phyloP scores from a whole-genome alignment of 2,113 vertebrate genomes.

The Phylloscopus trochiloides region DNA sequence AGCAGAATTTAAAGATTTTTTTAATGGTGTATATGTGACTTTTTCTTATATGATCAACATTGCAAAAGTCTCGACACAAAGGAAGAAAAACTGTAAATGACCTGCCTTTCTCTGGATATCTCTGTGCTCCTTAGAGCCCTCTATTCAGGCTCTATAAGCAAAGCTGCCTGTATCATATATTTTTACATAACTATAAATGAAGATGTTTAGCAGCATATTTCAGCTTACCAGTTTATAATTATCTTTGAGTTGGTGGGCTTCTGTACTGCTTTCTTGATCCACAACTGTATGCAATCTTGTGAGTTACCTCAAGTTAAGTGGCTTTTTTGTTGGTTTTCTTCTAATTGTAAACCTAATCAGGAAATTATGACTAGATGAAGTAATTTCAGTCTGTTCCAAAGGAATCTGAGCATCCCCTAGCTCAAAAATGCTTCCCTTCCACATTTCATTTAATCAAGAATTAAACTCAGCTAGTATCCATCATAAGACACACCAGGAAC shows the following conservation, averaged over 20 bases:
- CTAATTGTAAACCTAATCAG: not conserved
- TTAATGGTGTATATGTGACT: not conserved
- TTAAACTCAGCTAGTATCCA: not conserved
- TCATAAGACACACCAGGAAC: not conserved
- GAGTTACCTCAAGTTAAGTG: not conserved
- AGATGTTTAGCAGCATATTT: not conserved
- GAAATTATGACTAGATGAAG: not conserved
- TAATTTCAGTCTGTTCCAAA: not conserved
- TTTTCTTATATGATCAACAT: not conserved
- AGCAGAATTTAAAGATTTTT: not conserved
- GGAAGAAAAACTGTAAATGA: not conserved
- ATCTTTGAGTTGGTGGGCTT: not conserved
- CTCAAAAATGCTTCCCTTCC: not conserved
- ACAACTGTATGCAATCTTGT: not conserved
- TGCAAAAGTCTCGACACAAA: not conserved
- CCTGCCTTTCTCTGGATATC: not conserved
- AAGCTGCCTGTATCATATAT: not conserved
- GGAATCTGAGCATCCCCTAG: not conserved
- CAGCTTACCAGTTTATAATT: not conserved
- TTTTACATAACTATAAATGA: not conserved
- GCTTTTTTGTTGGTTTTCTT: not conserved
- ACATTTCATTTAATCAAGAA: not conserved
- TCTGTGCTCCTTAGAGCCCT: not conserved
- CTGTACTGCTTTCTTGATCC: not conserved
- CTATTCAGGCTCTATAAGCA: not conserved